Percentiles rank a stretch among this genome's conserved stretches.
phyloP scores from a whole-genome alignment of 2,888 invertebrate species.

The Crioceris asparagi region DNA sequence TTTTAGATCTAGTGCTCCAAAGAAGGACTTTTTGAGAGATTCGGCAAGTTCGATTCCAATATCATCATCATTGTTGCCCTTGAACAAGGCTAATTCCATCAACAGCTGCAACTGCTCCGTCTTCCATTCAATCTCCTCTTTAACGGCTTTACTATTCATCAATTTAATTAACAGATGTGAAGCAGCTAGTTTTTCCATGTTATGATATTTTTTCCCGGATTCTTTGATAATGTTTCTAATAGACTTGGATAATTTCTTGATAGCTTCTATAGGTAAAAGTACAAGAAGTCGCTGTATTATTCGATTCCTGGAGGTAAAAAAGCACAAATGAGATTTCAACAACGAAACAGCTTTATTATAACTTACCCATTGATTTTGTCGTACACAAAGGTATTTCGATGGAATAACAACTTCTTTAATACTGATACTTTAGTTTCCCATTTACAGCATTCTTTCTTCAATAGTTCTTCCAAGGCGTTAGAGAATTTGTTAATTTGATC shows the following conservation, averaged over 20 bases:
- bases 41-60: slow-evolving; percentile 35
- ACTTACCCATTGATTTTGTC: slow-evolving; percentile 68
- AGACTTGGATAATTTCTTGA: slow-evolving; percentile 51
- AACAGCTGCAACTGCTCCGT: slow-evolving; percentile 53
- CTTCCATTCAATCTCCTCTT: slow-evolving; percentile 53
- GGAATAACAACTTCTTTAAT: slow-evolving; percentile 52
- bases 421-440: slow-evolving; percentile 46
- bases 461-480: slow-evolving; percentile 40
- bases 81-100: slow-evolving; percentile 54
- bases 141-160: slow-evolving; percentile 34
- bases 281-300: slow-evolving; percentile 54
- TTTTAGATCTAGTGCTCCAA: slow-evolving; percentile 57
- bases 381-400: slow-evolving; percentile 62
- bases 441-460: slow-evolving; percentile 42
- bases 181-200: slow-evolving; percentile 57
- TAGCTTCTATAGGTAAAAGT: slow-evolving; percentile 47
- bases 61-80: slow-evolving; percentile 31
- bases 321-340: too few species aligned
- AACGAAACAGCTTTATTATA: too few species aligned
- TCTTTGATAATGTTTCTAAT: slow-evolving; percentile 46
- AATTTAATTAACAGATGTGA: slow-evolving; percentile 45
- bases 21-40: slow-evolving; percentile 58
- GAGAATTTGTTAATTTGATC: slow-evolving; percentile 47
- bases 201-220: slow-evolving; percentile 55
- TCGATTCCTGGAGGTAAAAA: too few species aligned